These are phyloP conservation scores for Equus quagga DNA, from an alignment of 2,113 vertebrate genomes.

Conservation along the genomic window DNA sequence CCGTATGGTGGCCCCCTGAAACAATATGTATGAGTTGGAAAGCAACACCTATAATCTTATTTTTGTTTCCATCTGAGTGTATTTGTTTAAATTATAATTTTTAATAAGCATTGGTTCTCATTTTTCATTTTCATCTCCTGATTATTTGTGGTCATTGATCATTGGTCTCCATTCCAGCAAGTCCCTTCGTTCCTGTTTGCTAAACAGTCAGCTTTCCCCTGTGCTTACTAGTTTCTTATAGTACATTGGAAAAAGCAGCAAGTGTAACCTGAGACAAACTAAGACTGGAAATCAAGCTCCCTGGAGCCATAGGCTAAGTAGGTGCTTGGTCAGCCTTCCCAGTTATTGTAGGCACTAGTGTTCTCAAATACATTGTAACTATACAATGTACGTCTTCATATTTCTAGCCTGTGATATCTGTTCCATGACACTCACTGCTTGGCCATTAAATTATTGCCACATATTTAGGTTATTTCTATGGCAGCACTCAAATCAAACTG, in stretches of 20 bases:
- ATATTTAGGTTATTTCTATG: not conserved
- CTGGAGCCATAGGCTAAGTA: not conserved
- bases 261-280: not conserved
- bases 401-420: not conserved
- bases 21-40: not conserved
- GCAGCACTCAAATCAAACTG: not conserved
- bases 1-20: not conserved
- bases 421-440: not conserved
- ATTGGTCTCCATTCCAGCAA: not conserved
- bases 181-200: constrained; percentile 2
- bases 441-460: not conserved
- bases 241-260: not conserved
- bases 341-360: not conserved
- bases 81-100: constrained; percentile 56
- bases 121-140: not conserved
- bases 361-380: not conserved
- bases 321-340: not conserved
- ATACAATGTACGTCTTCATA: not conserved
- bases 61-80: not conserved
- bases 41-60: not conserved
- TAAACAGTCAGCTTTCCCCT: not conserved
- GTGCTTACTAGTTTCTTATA: not conserved
- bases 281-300: not conserved
- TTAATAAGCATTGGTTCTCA: not conserved
- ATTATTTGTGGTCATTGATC: not conserved